Evolutionary conservation across 2,797 vertebrate species (phyloP).

Genomic region (Manis crassicaudata): DNA sequence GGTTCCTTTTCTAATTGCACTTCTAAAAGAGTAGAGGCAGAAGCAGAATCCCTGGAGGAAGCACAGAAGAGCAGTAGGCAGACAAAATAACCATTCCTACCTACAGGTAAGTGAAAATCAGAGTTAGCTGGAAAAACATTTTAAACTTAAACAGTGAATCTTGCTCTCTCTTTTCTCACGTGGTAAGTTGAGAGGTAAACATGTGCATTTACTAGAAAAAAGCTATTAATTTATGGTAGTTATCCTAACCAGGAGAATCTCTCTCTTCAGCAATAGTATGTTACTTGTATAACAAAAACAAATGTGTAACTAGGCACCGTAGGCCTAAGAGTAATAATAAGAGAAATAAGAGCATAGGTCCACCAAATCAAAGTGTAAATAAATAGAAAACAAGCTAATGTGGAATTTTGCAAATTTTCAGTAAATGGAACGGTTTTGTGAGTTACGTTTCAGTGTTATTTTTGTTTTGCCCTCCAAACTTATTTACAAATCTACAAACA

Average conservation of each 20-base stretch:
- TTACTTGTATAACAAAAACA: background rate
- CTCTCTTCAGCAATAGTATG: background rate
- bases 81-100: background rate
- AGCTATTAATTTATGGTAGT: background rate
- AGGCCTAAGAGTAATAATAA: background rate
- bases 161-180: background rate
- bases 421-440: background rate
- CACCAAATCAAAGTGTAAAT: constrained; percentile 13
- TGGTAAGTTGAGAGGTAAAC: background rate
- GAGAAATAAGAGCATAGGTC: background rate
- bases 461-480: background rate
- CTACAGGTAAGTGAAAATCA: background rate
- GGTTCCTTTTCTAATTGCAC: background rate
- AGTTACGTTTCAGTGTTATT: background rate
- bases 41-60: background rate
- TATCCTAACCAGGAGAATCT: background rate
- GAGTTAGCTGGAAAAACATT: background rate
- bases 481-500: constrained; percentile 21
- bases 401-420: background rate
- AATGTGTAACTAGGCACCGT: background rate
- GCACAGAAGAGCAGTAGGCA: background rate
- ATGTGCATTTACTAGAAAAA: background rate
- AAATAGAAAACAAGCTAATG: background rate
- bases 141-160: background rate
- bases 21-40: background rate